Evolutionary conservation across 2,113 vertebrate species (phyloP).

Genomic region (Scytalopus superciliaris): DNA sequence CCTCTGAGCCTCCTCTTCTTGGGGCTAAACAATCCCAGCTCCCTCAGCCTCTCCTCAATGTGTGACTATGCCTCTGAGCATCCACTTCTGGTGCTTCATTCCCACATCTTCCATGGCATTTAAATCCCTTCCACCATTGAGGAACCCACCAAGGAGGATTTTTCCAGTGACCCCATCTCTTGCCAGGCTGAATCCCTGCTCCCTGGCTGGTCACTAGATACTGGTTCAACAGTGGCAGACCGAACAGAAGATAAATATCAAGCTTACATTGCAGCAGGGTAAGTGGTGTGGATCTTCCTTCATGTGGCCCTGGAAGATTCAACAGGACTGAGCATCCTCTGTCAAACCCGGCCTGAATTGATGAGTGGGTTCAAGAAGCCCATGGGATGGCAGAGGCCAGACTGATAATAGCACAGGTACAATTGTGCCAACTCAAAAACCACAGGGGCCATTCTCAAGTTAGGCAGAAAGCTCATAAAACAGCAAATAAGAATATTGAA

Average conservation of each 20-base stretch:
- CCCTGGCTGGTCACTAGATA: background rate
- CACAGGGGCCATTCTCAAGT: background rate
- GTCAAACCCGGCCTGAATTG: rapidly evolving
- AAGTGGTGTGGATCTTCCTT: background rate
- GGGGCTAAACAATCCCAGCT: too few relatives aligned
- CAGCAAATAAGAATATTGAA: background rate
- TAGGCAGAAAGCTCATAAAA: background rate
- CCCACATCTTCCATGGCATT: background rate
- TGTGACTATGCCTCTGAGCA: rapidly evolving
- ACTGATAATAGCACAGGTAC: rapidly evolving
- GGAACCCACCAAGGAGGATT: background rate
- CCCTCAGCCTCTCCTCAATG: too few relatives aligned
- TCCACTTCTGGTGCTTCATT: background rate
- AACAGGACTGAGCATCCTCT: background rate
- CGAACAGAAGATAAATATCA: background rate
- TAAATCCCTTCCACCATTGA: background rate
- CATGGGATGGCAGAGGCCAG: background rate
- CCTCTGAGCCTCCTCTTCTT: too few relatives aligned
- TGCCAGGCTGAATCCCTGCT: rapidly evolving
- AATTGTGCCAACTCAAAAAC: background rate
- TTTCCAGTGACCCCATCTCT: rapidly evolving
- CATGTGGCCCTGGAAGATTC: background rate
- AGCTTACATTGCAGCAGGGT: background rate
- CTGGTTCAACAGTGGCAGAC: background rate
- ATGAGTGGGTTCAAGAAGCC: background rate